These are phyloP conservation scores for Zosterops japonicus DNA, from an alignment of 2,113 vertebrate species.

Conservation along the genomic window DNA sequence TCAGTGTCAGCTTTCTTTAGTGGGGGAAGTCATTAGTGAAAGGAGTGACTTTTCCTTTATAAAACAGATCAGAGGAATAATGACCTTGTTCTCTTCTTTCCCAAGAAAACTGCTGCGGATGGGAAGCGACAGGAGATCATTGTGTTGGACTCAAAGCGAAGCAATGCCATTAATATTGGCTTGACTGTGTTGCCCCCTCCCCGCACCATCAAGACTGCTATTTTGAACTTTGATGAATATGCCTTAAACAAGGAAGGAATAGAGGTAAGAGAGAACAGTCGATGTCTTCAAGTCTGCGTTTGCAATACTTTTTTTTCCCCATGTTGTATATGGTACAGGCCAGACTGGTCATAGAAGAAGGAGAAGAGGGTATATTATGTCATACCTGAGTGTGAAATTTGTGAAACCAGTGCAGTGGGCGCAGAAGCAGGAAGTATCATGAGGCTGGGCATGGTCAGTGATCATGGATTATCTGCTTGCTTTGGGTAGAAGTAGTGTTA, in stretches of 20 bases:
- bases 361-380: not conserved
- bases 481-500: not conserved
- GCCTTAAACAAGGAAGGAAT: constrained; percentile 99
- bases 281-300: not conserved
- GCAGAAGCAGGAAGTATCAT: not conserved
- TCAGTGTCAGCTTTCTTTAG: not conserved
- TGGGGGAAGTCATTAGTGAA: not conserved
- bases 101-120: constrained; percentile 92
- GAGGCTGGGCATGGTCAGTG: not conserved
- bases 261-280: constrained; percentile 80
- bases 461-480: not conserved
- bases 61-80: not conserved
- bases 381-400: not conserved
- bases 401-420: not conserved
- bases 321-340: not conserved
- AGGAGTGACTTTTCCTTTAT: not conserved
- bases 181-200: constrained; percentile 95
- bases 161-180: constrained; percentile 97
- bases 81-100: constrained; percentile 38
- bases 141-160: constrained; percentile 94
- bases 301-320: not conserved
- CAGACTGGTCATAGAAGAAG: not conserved
- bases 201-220: constrained; percentile 96
- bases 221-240: constrained; percentile 98
- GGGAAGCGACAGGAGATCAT: constrained; percentile 97